phyloP scores from a whole-genome alignment of 2,888 invertebrate species.

The Dysmachus trigonus region DNA sequence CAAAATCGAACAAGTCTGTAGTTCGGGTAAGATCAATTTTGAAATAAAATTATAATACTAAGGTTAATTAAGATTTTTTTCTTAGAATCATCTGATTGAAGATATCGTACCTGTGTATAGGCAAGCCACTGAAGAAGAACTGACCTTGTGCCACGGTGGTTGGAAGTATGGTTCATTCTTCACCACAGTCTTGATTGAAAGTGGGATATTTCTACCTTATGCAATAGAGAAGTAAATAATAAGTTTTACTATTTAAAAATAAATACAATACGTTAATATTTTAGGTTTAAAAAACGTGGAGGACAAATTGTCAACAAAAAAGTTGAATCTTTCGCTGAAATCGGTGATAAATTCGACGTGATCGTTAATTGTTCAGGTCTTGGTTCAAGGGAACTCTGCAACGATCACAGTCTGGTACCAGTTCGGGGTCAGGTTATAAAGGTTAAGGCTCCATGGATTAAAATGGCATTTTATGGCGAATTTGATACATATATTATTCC shows the following conservation, averaged over 20 bases:
- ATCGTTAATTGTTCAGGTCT: constrained; percentile 88
- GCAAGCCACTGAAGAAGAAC: constrained; percentile 75
- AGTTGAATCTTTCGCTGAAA: constrained; percentile 70
- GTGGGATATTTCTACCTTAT: constrained; percentile 81
- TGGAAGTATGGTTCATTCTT: constrained; percentile 88
- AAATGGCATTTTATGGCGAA: constrained; percentile 87
- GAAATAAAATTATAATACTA: background rate
- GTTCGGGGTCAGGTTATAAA: constrained; percentile 85
- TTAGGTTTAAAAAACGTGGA: constrained; percentile 70
- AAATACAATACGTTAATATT: constrained; percentile 27
- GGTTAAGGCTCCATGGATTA: constrained; percentile 88
- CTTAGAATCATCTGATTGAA: constrained; percentile 81
- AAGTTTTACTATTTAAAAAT: background rate
- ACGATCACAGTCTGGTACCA: constrained; percentile 79
- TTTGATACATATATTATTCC: constrained; percentile 88
- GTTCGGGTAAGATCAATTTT: constrained; percentile 68
- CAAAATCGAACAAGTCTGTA: constrained; percentile 72
- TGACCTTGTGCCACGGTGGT: constrained; percentile 74
- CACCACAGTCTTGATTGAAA: constrained; percentile 80
- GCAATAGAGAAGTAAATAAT: constrained; percentile 71
- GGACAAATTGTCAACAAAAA: constrained; percentile 70
- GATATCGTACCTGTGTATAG: constrained; percentile 80
- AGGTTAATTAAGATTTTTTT: constrained; percentile 46
- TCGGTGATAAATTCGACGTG: constrained; percentile 70
- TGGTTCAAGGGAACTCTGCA: constrained; percentile 80